phyloP scores from a whole-genome alignment of 2,797 vertebrate species.

The Alauda arvensis region DNA sequence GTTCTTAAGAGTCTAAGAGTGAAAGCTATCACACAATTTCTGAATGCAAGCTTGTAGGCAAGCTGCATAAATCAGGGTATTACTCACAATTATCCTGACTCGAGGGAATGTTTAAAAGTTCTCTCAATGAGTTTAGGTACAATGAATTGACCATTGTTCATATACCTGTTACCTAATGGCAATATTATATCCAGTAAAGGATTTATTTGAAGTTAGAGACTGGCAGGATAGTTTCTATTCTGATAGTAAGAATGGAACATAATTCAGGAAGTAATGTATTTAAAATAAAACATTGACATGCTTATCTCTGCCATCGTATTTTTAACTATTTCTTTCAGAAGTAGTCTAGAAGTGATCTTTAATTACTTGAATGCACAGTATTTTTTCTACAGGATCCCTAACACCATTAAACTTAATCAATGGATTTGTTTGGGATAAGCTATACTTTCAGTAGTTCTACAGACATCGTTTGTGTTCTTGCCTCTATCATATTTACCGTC shows the following conservation, averaged over 20 bases:
- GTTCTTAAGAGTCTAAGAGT: background rate
- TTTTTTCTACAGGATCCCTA: background rate
- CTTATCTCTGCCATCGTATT: background rate
- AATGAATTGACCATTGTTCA: background rate
- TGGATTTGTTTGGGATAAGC: background rate
- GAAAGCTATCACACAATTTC: background rate
- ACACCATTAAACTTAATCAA: background rate
- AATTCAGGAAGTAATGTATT: background rate
- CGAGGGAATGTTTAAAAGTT: background rate
- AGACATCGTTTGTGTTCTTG: background rate
- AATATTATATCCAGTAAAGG: background rate
- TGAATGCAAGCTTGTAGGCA: background rate
- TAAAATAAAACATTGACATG: background rate
- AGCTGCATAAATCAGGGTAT: conserved; percentile 19
- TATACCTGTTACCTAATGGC: background rate
- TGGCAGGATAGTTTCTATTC: background rate
- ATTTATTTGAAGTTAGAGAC: background rate
- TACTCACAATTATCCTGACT: background rate
- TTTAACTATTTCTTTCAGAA: background rate
- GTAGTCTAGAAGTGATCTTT: background rate
- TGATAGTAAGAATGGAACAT: background rate
- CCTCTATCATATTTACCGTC: background rate
- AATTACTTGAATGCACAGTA: background rate
- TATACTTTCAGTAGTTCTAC: background rate
- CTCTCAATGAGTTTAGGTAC: background rate